Evolutionary conservation across 2,888 invertebrate species (phyloP).

Genomic region (Sturmia bella): DNA sequence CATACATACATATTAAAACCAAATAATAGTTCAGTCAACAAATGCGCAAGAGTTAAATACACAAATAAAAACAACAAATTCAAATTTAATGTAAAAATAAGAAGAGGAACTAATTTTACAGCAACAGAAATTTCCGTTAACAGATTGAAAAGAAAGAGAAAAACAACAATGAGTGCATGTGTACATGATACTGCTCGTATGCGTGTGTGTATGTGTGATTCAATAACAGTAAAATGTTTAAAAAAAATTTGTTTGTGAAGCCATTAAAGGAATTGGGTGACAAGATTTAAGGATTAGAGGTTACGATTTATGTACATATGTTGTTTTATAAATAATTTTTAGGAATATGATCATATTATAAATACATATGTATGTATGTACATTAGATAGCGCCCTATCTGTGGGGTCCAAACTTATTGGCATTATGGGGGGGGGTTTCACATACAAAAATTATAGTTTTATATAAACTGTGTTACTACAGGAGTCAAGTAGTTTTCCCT

Average conservation of each 20-base stretch:
- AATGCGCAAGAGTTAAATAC: constrained; percentile 55
- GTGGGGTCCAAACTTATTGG: too few species aligned
- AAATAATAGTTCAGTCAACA: constrained; percentile 51
- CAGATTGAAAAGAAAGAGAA: constrained; percentile 23
- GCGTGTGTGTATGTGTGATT: neutral
- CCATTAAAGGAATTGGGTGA: constrained; percentile 53
- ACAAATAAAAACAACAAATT: constrained; percentile 10
- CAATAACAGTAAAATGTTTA: constrained; percentile 57
- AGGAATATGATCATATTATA: neutral
- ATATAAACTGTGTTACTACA: too few species aligned
- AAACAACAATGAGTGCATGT: constrained; percentile 1
- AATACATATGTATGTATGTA: neutral
- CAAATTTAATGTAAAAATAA: constrained; percentile 26
- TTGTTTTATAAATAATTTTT: neutral
- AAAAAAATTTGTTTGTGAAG: constrained; percentile 54
- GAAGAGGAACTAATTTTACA: constrained; percentile 56
- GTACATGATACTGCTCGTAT: too few species aligned
- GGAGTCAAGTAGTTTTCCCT: too few species aligned
- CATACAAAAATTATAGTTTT: too few species aligned
- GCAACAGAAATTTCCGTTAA: constrained; percentile 51
- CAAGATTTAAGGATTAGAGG: constrained; percentile 59
- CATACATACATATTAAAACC: constrained; percentile 30
- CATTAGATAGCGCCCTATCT: too few species aligned
- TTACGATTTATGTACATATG: neutral
- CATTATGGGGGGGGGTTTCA: too few species aligned